Evolutionary conservation across 2,888 invertebrate genomes (phyloP), one percentile per base, ranked within the genome.

Genomic region (Terebella lapidaria): DNA sequence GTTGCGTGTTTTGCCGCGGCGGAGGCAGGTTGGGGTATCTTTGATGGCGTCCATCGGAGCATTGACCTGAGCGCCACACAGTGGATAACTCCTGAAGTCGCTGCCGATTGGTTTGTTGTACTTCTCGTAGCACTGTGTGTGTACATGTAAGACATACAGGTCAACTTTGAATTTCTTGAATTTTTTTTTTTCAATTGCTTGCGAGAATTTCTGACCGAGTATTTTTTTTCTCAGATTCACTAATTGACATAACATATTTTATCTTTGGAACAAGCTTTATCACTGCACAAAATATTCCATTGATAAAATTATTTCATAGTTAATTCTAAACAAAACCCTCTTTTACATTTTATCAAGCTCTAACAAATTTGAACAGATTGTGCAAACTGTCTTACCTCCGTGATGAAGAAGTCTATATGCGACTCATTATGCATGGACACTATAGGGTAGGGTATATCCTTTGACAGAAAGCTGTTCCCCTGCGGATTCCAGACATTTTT

Each of bases 1-100:
- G 62, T 79, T 79, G 25, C 72, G 74, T 35, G 81, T 70, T 51
- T 74, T 72, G 66, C 81, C 87, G 73, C 92, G 85, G 67, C 91
- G 85, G 55, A 91, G 83, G 77, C 96, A 96, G 0, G 91, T 89
- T 68, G 87, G 87, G 1, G 91, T 88, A 78, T 91, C 88, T 1
- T 90, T 88, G 1, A 94, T 91, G 1, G 91, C 94, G 80, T 86
- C 89, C 95, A 96, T 96, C 71, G 91, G 90, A 0, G 90, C 86
- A 66, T 87, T 87, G 70, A 96, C 83, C 81, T 95, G 89, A 1
- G 93, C 82, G n/a, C 94, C 89, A 78, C 96, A 95, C 45, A 95
- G 81, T 1, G 94, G 89, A 66, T 88, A 83, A 5, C 73, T 68
- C 53, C 74, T 67, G 0, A 74, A 64, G 2, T 64, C 63, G 10